A percentile compares a stretch with the other conserved stretches of the same genome.
Conservation (phyloP, 1,140 invertebrate genomes). For the Ruditapes philippinarum region DNA sequence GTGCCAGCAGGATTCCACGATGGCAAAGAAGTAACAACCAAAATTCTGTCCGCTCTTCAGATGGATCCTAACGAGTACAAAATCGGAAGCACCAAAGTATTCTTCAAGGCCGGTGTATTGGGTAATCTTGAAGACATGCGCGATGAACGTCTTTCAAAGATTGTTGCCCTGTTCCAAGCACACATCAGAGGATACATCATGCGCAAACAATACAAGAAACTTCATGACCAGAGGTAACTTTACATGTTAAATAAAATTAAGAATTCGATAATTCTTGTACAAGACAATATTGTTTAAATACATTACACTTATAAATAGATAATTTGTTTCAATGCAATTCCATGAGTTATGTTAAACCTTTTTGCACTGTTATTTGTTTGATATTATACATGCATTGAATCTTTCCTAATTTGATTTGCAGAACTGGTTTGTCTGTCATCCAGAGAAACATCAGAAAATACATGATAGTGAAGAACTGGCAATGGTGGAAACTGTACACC, state of each 20-base stretch:
- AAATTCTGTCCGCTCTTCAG: slow-evolving; percentile 92
- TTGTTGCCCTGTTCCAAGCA: slow-evolving; percentile 99
- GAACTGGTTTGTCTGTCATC: slow-evolving; percentile 97
- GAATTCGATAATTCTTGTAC: too few relatives aligned
- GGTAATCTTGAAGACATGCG: slow-evolving; percentile 99
- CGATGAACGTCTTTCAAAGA: slow-evolving; percentile 98
- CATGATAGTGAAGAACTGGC: slow-evolving; percentile 98
- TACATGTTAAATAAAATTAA: background rate
- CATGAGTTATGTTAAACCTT: too few relatives aligned
- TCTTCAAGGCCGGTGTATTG: slow-evolving; percentile 99
- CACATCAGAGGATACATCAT: slow-evolving; percentile 95
- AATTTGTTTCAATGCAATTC: too few relatives aligned
- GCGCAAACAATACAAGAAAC: slow-evolving; percentile 96
- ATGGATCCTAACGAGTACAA: slow-evolving; percentile 95
- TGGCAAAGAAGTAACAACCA: slow-evolving; percentile 93
- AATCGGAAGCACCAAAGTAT: slow-evolving; percentile 98
- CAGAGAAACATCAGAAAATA: slow-evolving; percentile 99
- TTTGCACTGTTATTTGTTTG: too few relatives aligned
- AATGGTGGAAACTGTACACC: slow-evolving; percentile 99
- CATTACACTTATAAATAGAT: too few relatives aligned
- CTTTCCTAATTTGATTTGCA: slow-evolving; percentile 80
- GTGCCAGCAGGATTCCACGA: slow-evolving; percentile 92
- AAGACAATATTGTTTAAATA: too few relatives aligned
- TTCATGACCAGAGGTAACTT: slow-evolving; percentile 97
- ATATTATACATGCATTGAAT: too few relatives aligned